Evolutionary conservation across 2,797 vertebrate genomes (phyloP).

Genomic region (Serranus cabrilla): DNA sequence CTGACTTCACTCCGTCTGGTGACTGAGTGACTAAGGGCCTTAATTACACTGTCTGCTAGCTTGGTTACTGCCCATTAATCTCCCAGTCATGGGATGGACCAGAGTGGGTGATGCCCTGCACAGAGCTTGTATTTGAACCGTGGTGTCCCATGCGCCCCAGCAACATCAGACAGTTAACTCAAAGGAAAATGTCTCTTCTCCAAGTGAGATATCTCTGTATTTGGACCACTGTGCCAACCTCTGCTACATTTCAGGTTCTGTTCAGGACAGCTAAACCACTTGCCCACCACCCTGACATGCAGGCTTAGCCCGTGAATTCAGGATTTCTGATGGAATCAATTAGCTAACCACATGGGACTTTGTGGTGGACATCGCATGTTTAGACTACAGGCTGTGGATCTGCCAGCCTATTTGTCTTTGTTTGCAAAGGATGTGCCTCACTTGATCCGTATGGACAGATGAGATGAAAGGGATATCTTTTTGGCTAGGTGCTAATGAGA

Average conservation of each 20-base stretch:
- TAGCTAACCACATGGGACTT: slow-evolving; percentile 66
- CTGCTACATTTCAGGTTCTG: slow-evolving; percentile 18
- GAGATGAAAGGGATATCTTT: slow-evolving; percentile 73
- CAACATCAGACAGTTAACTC: slow-evolving; percentile 28
- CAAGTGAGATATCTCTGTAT: slow-evolving; percentile 24
- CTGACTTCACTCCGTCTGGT: slow-evolving; percentile 83
- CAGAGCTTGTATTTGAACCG: slow-evolving; percentile 27
- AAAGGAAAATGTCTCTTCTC: slow-evolving; percentile 37
- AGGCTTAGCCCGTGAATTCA: slow-evolving; percentile 44
- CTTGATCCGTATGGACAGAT: slow-evolving; percentile 67
- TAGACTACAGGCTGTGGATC: slow-evolving; percentile 63
- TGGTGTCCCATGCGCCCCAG: slow-evolving; percentile 17
- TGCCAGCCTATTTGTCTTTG: slow-evolving; percentile 71
- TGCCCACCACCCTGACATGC: slow-evolving; percentile 26
- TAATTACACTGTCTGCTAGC: slow-evolving; percentile 86
- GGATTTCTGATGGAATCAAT: slow-evolving; percentile 75
- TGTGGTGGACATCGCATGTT: slow-evolving; percentile 74
- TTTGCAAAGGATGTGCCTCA: slow-evolving; percentile 71
- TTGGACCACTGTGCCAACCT: slow-evolving; percentile 23
- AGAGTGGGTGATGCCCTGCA: slow-evolving; percentile 48
- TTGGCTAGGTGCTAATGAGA: slow-evolving; percentile 80
- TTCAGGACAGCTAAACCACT: slow-evolving; percentile 20
- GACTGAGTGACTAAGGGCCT: slow-evolving; percentile 81
- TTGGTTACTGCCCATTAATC: slow-evolving; percentile 81
- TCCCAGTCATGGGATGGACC: slow-evolving; percentile 68